Base-by-base conservation (phyloP, 1,140 invertebrate genomes). In the Leucophenga varia region DNA sequence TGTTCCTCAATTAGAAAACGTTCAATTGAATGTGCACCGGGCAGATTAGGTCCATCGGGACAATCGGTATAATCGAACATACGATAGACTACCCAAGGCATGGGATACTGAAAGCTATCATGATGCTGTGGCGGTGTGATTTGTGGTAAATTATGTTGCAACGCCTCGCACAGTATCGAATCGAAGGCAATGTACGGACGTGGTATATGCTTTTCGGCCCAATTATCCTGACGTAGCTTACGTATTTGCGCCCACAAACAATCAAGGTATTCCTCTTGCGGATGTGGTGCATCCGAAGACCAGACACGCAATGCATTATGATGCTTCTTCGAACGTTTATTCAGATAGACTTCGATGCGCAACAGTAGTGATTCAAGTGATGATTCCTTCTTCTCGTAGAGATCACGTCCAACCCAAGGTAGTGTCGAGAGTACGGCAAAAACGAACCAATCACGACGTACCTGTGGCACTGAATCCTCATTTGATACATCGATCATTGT, bases 1-100 rank as follows among this genome's bases (percentile, higher is more conserved):
- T 99, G 95, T 75, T 98, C 95, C 77, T 99, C 97, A 65, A 99
- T 97, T 1, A 99, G 79, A 77, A 95, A 99, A 57, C 97, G 81
- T 77, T 99, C 97, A 52, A 99, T 97, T 0, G 95, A 92, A 79
- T 98, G 95, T 41, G 91, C 90, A 20, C 94, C 95, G 1, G 97
- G 96, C 31, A 99, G 78, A 28, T 89, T 84, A 2, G 88, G 87
- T 1, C 88, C 91, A 77, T 97, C 95, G 8, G 95, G 94, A 69
- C 96, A 97, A 78, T 99, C 96, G 4, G 95, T 97, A 70, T 98
- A 97, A 77, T 98, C 96, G 80, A 99, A 99, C 85, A 99, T 91
- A 32, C 90, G 84, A 79, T 90, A 96, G 6, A 94, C 89, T 3
- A 93, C 91, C 67, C 86, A 85, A 0, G 92, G 91, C 80, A 95